Base-by-base conservation (phyloP, 2,113 vertebrate genomes). In the Cepphus grylle region DNA sequence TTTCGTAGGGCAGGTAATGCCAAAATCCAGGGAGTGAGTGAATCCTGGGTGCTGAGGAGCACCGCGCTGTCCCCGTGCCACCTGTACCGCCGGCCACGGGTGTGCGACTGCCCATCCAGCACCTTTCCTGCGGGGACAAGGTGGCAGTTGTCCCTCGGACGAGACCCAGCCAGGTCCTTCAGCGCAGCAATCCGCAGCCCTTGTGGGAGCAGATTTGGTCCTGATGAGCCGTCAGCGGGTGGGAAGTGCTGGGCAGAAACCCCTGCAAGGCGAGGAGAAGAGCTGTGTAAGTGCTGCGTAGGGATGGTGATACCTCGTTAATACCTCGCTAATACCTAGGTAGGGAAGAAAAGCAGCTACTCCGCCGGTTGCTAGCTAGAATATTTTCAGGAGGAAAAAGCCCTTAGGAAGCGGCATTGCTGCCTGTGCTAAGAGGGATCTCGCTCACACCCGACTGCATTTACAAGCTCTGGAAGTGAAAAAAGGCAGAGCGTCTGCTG, bases 51-150 rank as follows among this genome's bases (percentile, higher is more conserved):
- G 49, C 66, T 40, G 23, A 52, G 80, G 22, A 67, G 58, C 61
- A 8, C 55, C 0, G 0, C 3, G 20, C 84, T 71, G 65, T 74
- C 49, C 70, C 74, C 2, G 2, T 62, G 70, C 61, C 73, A 13
- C 73, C 85, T 4, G 25, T 36, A 2, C 74, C 9, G 0, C 49
- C 1, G 1, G 50, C 42, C 84, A 67, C 4, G 0, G 29, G 42
- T 3, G 6, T 9, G 25, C 2, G 8, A 14, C 66, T 40, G 56
- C 65, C 45, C 11, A 1, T 4, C 70, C 81, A 45, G 58, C 50
- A 3, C 6, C 22, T 10, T 45, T 5, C 55, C 50, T 34, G 56
- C 34, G 10, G 52, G 87, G 47, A 53, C 12, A 34, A 59, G 23
- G 29, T 11, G 63, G 15, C 22, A 27, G 0, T 15, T 49, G 40